Evolutionary conservation across 1,140 invertebrate species (phyloP), one percentile per base, ranked within the genome.

Genomic region (Meloidogyne exigua): DNA sequence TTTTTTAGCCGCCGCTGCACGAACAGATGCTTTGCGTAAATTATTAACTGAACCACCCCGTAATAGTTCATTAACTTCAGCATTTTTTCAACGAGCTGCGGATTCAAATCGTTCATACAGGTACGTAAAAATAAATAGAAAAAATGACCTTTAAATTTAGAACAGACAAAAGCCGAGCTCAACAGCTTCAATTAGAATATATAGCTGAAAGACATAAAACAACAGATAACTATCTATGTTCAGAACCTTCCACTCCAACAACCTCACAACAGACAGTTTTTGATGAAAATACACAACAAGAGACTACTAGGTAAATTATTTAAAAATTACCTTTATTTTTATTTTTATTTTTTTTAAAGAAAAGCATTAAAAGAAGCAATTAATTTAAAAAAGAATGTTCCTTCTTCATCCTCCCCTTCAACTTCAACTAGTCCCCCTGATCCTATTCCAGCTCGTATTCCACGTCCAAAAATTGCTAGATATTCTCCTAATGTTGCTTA

Each of bases 341-440:
- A 7, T n/a, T 57, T n/a, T n/a, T n/a, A n/a, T n/a, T n/a, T 9
- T 15, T n/a, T 57, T 57, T 57, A n/a, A 10, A 26, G 23, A 57
- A 79, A 82, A 42, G 77, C 81, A 13, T 63, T 83, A 23, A 84
- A 75, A 44, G 82, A 84, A 44, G 78, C 80, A 63, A 82, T 83
- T 2, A 39, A 67, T 15, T 49, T 83, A 36, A 83, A 83, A 68
- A 83, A 83, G 63, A 67, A 57, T 28, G 39, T 72, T n/a, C n/a
- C n/a, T n/a, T 23, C 57, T 26, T 63, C 23, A 9, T 21, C 32
- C n/a, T n/a, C 49, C 2, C 71, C 71, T 21, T 28, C 74, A 67
- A 67, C 26, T 49, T 75, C 69, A 44, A 18, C 57, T 3, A 28
- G 39, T 78, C 75, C 12, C 15, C 81, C 81, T 4, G 79, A 83